Conservation (phyloP, 1,140 invertebrate species). For the Lucilia cuprina region DNA sequence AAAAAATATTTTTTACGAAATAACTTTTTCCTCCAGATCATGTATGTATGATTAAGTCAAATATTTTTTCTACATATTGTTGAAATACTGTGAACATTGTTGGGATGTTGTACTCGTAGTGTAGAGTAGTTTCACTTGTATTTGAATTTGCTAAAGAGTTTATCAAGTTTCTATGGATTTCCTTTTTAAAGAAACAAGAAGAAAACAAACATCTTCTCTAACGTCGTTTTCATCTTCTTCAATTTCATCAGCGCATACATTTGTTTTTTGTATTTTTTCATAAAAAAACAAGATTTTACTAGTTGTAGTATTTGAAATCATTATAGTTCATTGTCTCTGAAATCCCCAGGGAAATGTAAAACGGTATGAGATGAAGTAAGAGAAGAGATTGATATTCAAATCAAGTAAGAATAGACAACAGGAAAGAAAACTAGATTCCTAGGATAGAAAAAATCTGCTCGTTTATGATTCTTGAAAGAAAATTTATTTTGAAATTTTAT, state of each 20-base stretch:
- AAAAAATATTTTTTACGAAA: no score
- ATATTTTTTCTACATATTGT: neutral
- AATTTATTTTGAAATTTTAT: neutral
- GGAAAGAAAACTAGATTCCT: neutral
- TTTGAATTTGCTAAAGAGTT: neutral
- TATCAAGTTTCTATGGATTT: neutral
- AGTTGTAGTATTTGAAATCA: constrained; percentile 11
- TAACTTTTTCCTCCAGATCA: neutral
- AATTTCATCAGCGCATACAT: neutral
- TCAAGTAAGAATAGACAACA: neutral
- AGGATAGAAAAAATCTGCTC: no score
- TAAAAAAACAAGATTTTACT: neutral
- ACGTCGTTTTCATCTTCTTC: neutral
- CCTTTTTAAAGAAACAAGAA: neutral
- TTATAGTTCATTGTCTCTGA: constrained; percentile 22
- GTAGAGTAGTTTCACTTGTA: neutral
- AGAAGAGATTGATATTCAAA: neutral
- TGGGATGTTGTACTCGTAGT: neutral
- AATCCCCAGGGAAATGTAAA: neutral
- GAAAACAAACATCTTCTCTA: neutral
- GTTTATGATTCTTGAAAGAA: neutral
- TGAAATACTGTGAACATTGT: neutral
- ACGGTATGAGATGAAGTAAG: neutral
- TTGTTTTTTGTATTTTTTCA: neutral
- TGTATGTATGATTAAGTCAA: neutral